phyloP scores from a whole-genome alignment of 2,113 vertebrate genomes.

The Vidua macroura region DNA sequence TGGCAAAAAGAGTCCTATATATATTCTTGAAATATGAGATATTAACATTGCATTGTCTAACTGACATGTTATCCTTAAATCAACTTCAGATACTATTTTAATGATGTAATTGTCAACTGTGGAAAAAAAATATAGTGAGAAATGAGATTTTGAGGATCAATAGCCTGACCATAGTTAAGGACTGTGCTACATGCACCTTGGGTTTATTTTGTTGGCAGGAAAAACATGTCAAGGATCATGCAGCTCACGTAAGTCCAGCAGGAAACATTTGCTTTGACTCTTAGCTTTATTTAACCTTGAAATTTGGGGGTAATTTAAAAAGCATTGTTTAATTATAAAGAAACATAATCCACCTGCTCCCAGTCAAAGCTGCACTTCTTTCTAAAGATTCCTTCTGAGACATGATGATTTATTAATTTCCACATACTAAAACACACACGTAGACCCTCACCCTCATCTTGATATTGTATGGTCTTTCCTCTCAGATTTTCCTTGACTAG shows the following conservation, averaged over 20 bases:
- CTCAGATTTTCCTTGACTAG: not conserved
- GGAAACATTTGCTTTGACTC: not conserved
- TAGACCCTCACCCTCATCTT: not conserved
- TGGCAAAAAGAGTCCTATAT: not conserved
- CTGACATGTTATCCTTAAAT: not conserved
- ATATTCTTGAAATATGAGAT: not conserved
- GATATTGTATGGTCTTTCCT: not conserved
- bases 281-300: not conserved
- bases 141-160: not conserved
- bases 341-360: not conserved
- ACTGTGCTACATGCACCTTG: not conserved
- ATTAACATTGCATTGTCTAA: not conserved
- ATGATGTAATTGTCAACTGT: not conserved
- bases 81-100: not conserved
- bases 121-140: not conserved
- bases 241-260: not conserved
- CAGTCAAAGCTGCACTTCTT: not conserved
- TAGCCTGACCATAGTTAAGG: not conserved
- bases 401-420: not conserved
- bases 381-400: not conserved
- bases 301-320: not conserved
- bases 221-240: not conserved
- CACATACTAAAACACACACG: not conserved
- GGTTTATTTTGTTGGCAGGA: not conserved
- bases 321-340: not conserved